Evolutionary conservation across 1,140 invertebrate genomes (phyloP).

Genomic region (Pachypsylla venusta): DNA sequence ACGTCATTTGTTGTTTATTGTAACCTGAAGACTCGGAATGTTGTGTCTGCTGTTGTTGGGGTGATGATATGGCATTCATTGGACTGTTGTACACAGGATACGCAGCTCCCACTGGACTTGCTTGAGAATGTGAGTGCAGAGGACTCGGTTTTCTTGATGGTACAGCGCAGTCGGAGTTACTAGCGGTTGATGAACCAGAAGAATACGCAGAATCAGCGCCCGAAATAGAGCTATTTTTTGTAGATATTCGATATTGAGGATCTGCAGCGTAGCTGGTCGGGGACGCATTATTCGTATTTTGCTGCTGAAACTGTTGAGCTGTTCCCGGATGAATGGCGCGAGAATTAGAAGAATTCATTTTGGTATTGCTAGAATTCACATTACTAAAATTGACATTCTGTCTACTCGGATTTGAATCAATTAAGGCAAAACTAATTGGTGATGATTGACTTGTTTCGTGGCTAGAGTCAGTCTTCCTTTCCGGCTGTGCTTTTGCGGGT

Average conservation of each 20-base stretch:
- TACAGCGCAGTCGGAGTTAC: conserved; percentile 47
- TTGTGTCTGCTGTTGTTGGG: conserved; percentile 37
- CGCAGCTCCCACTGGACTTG: conserved; percentile 44
- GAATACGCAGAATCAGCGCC: conserved; percentile 42
- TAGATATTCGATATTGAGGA: conserved; percentile 8
- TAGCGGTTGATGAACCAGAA: conserved; percentile 39
- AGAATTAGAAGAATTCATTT: conserved; percentile 2
- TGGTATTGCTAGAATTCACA: conserved; percentile 29
- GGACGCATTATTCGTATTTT: conserved; percentile 28
- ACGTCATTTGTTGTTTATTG: conserved; percentile 39
- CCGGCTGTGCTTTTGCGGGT: conserved; percentile 43
- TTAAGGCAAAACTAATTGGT: conserved; percentile 56
- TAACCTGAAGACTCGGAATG: conserved; percentile 20
- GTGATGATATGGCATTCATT: conserved; percentile 53
- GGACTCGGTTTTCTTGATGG: conserved; percentile 50
- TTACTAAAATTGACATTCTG: conserved; percentile 28
- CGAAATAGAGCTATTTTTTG: neutral
- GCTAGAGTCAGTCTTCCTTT: conserved; percentile 35
- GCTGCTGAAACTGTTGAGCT: conserved; percentile 28
- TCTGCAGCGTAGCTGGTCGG: conserved; percentile 16
- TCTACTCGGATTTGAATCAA: conserved; percentile 37
- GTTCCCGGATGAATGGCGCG: conserved; percentile 28
- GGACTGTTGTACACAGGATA: conserved; percentile 64
- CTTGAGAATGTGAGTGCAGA: conserved; percentile 46
- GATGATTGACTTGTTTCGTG: conserved; percentile 48